phyloP scores from a whole-genome alignment of 2,113 vertebrate species.

The Astur gentilis region DNA sequence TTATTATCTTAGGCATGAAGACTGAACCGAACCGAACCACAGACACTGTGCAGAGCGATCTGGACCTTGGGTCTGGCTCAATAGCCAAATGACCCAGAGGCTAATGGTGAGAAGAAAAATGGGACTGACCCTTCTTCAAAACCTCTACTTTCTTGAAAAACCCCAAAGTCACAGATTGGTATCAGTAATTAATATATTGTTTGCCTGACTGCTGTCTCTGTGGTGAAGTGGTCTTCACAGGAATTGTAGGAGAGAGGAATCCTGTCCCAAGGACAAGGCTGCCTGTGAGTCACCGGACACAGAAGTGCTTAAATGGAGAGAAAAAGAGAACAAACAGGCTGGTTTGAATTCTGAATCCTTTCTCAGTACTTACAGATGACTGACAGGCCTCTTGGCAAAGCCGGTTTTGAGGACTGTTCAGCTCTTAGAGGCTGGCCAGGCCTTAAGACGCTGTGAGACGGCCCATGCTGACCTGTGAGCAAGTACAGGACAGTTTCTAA shows the following conservation, averaged over 20 bases:
- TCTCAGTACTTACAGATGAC: background rate
- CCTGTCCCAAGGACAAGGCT: background rate
- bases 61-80: rapidly evolving
- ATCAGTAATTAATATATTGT: background rate
- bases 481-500: background rate
- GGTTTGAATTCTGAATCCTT: background rate
- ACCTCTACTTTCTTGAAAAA: background rate
- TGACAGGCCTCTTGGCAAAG: background rate
- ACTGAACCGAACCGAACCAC: rapidly evolving
- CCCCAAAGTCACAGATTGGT: background rate
- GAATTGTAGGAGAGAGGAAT: background rate
- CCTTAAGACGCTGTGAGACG: background rate
- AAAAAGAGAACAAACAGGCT: background rate
- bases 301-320: background rate
- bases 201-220: background rate
- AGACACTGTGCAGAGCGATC: rapidly evolving
- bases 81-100: background rate
- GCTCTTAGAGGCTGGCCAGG: background rate
- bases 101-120: background rate
- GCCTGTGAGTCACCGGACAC: background rate
- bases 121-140: background rate
- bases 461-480: background rate
- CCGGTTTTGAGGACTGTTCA: background rate
- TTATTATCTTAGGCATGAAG: background rate
- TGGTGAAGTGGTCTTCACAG: background rate